phyloP scores from a whole-genome alignment of 2,888 invertebrate species.

The Gisinianus flammeolus region DNA sequence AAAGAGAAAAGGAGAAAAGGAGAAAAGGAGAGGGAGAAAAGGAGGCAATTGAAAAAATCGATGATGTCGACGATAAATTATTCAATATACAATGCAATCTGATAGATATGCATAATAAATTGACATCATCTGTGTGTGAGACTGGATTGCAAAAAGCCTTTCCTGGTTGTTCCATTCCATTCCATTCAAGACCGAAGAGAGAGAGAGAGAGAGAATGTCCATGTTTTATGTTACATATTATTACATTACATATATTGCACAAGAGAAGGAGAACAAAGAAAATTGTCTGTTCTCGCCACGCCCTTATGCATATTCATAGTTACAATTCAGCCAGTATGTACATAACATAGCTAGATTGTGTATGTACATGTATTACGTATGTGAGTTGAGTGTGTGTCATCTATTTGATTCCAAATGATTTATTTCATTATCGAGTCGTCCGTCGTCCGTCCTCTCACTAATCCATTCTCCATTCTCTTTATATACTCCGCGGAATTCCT shows the following conservation, averaged over 20 bases:
- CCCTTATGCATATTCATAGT: background rate
- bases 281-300: background rate
- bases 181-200: background rate
- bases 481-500: no score
- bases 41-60: slow-evolving; percentile 1
- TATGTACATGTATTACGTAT: no score
- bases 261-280: background rate
- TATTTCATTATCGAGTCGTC: no score
- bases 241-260: background rate
- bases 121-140: background rate
- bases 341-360: no score
- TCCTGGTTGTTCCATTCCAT: background rate
- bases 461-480: no score
- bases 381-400: no score
- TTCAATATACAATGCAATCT: background rate
- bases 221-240: no score
- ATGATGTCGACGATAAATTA: slow-evolving; percentile 18
- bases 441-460: no score
- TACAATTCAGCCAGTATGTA: no score
- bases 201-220: no score
- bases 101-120: slow-evolving; percentile 29
- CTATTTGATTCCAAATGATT: no score
- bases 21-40: background rate
- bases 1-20: background rate
- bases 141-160: background rate